Evolutionary conservation across 2,888 invertebrate genomes (phyloP), one percentile per base, ranked within the genome.

Genomic region (Malthinus flaveolus): DNA sequence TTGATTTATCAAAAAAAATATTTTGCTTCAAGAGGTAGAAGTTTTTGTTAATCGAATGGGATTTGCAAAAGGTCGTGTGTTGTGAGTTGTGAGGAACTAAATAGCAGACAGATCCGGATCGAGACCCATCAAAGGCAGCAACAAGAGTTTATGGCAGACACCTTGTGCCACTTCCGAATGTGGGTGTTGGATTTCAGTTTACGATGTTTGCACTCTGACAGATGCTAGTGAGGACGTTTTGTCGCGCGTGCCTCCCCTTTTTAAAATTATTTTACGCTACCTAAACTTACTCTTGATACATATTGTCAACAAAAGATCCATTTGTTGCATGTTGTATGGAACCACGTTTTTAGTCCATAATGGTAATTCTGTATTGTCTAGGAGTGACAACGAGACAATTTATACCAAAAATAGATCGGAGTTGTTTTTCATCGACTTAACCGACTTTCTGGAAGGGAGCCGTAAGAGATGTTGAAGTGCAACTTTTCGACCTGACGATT

Each of bases 101-200:
- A 39, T 39, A 44, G 49, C 50, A 60, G 60, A 61, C 56, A 56
- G 51, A 59, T 55, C 59, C 54, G 32, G 42, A 55, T 42, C 44
- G 56, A 55, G 32, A 34, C 32, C 15, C 34, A 59, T 53, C 58
- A 58, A 50, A 51, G 47, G 12, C 8, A 45, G 44, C 53, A 56
- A 58, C 67, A 69, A 69, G 69, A 73, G 68, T 73, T 72, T 73
- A 73, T 73, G 71, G 71, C 65, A 69, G 73, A 74, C 75, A 75
- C 75, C 74, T 74, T 75, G 74, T 73, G 71, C 73, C 71, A 74
- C 74, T 75, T 75, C 74, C 75, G 73, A 74, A 72, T 68, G 67
- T 65, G 70, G 65, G 73, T 73, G 71, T 74, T 69, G 61, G 69
- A 67, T 74, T 74, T 73, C 74, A 67, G 66, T 74, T 74, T 75